Evolutionary conservation across 2,797 vertebrate species (phyloP).

Genomic region (Myoxocephalus aenaeus): DNA sequence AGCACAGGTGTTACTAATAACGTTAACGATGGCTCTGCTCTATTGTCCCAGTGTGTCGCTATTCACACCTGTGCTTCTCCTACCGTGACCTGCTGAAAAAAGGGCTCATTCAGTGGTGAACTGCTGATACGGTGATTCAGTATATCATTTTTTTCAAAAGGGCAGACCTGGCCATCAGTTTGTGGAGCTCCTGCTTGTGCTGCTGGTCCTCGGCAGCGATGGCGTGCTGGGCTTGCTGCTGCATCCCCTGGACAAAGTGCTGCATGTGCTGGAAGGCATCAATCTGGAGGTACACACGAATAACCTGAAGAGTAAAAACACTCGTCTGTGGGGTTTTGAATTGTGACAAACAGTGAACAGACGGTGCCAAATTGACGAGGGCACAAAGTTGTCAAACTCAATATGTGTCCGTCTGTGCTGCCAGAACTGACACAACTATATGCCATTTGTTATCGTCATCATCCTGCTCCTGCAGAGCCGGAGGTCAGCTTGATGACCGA

Average conservation of each 20-base stretch:
- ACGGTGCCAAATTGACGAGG: neutral
- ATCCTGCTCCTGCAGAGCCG: neutral
- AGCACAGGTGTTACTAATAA: neutral
- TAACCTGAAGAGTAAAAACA: neutral
- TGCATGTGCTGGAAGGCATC: constrained; percentile 99
- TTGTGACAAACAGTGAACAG: neutral
- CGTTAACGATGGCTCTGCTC: neutral
- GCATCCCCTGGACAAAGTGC: constrained; percentile 96
- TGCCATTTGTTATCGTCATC: neutral
- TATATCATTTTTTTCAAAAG: neutral
- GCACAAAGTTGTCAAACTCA: neutral
- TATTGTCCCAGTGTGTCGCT: neutral
- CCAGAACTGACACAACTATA: neutral
- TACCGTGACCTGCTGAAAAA: constrained; percentile 2
- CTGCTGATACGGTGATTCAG: neutral
- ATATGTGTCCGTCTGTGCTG: neutral
- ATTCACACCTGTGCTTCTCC: neutral
- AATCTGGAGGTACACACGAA: constrained; percentile 81
- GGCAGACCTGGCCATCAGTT: constrained; percentile 97
- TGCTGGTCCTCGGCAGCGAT: constrained; percentile 95
- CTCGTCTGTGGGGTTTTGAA: neutral
- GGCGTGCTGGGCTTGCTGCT: constrained; percentile 96
- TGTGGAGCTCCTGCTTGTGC: constrained; percentile 96
- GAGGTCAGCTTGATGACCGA: neutral
- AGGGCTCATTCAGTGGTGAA: neutral